Percentiles rank a stretch among this genome's conserved stretches.
These are phyloP conservation scores for Otis tarda DNA, from an alignment of 2,113 vertebrate species.

Conservation along the genomic window DNA sequence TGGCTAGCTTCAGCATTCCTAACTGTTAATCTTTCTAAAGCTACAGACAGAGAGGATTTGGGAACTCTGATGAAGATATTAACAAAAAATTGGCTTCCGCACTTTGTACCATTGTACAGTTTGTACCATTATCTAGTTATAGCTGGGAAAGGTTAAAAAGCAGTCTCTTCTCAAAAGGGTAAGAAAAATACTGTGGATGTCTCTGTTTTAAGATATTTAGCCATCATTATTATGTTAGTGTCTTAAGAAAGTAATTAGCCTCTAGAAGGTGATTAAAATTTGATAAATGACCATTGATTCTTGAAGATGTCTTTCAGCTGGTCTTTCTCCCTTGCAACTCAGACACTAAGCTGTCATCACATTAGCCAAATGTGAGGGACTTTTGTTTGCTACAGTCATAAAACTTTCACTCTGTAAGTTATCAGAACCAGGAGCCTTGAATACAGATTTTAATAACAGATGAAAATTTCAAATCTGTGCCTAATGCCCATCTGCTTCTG, in stretches of 20 bases:
- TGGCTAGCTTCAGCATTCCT: neutral
- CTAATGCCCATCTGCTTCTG: constrained; percentile 49
- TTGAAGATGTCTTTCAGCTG: constrained; percentile 41
- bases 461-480: constrained; percentile 40
- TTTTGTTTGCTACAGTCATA: constrained; percentile 46
- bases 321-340: constrained; percentile 12
- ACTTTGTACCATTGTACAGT: too few species aligned
- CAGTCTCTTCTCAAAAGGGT: neutral
- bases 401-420: constrained; percentile 53
- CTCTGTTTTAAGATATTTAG: neutral
- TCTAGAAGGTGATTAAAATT: constrained; percentile 26
- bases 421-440: constrained; percentile 45
- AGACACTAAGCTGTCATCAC: constrained; percentile 61
- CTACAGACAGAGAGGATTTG: neutral
- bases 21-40: neutral
- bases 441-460: constrained; percentile 56
- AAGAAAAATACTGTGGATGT: neutral
- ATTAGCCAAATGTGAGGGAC: constrained; percentile 34
- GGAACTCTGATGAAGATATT: neutral
- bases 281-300: neutral
- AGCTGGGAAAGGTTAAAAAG: neutral
- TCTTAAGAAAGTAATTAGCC: constrained; percentile 24
- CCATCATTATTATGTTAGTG: neutral
- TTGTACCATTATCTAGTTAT: neutral
- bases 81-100: neutral